Conservation (phyloP, 2,888 invertebrate genomes). For the Conus canariensis region DNA sequence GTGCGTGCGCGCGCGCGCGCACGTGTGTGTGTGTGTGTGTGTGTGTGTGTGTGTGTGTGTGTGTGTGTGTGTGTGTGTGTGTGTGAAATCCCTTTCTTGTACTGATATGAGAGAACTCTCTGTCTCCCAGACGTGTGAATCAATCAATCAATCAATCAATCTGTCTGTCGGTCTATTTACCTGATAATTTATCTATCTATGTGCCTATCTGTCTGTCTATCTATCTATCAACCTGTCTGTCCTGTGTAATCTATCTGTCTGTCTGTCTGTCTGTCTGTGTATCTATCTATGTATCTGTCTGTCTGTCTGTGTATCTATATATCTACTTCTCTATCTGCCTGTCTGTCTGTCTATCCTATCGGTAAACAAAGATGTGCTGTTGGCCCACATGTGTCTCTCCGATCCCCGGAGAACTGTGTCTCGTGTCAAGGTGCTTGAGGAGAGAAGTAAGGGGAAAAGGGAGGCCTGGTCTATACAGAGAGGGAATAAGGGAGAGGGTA, state of each 20-base stretch:
- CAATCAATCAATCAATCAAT: not conserved
- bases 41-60: not conserved
- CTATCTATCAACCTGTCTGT: too few species aligned
- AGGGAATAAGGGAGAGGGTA: too few species aligned
- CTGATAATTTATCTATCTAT: too few species aligned
- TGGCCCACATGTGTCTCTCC: too few species aligned
- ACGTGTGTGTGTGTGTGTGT: not conserved
- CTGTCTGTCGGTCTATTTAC: too few species aligned
- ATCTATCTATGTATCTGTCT: not conserved
- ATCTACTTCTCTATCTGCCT: not conserved
- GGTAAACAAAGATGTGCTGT: too few species aligned
- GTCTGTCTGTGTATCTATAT: not conserved
- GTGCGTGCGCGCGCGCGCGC: not conserved
- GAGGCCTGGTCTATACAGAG: too few species aligned
- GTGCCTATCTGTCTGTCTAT: too few species aligned
- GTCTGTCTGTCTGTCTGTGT: not conserved
- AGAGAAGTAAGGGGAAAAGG: too few species aligned
- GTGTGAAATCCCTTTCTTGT: not conserved
- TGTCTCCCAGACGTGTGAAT: not conserved
- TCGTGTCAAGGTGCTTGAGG: too few species aligned
- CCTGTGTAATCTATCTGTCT: too few species aligned
- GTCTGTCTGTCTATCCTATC: not conserved
- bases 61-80: not conserved
- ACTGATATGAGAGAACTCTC: not conserved
- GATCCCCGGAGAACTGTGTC: too few species aligned